Percentiles rank a stretch among this genome's conserved stretches.
Conservation (phyloP, 2,797 vertebrate species). For the Enteromius viviparus region DNA sequence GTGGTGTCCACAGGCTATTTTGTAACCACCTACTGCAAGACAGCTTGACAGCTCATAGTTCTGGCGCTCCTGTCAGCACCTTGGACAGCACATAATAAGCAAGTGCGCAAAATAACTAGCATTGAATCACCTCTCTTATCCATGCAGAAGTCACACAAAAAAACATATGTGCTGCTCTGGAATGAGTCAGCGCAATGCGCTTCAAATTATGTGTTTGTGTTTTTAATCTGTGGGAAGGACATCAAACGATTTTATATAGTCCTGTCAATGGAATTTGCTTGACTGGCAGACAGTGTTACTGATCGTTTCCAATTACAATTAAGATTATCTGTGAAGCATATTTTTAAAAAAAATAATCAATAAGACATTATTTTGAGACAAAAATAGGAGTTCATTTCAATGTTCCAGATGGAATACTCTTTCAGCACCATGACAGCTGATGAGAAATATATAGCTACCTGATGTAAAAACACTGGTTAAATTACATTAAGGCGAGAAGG, state of each 20-base stretch:
- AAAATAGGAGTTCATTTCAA: neutral
- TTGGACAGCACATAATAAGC: slow-evolving; percentile 55
- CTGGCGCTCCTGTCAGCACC: slow-evolving; percentile 50
- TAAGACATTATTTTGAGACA: neutral
- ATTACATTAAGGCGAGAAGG: neutral
- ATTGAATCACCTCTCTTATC: neutral
- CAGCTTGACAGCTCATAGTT: slow-evolving; percentile 1
- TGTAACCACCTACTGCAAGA: neutral
- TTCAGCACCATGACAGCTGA: neutral
- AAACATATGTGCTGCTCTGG: neutral
- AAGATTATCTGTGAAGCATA: neutral
- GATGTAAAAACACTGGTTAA: slow-evolving; percentile 15
- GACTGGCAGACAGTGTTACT: neutral
- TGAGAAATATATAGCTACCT: neutral
- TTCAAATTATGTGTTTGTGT: neutral
- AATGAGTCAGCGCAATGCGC: neutral
- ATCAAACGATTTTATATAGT: neutral
- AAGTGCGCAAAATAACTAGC: neutral
- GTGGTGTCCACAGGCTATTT: neutral
- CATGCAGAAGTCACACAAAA: neutral
- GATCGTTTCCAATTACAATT: neutral
- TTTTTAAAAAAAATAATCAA: neutral
- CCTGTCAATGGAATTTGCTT: neutral
- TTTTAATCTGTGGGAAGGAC: neutral
- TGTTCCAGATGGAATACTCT: neutral